A percentile compares a stretch with the other conserved stretches of the same genome.
Evolutionary conservation across 2,888 invertebrate species (phyloP).

Genomic region (Chymomyza procnemis): DNA sequence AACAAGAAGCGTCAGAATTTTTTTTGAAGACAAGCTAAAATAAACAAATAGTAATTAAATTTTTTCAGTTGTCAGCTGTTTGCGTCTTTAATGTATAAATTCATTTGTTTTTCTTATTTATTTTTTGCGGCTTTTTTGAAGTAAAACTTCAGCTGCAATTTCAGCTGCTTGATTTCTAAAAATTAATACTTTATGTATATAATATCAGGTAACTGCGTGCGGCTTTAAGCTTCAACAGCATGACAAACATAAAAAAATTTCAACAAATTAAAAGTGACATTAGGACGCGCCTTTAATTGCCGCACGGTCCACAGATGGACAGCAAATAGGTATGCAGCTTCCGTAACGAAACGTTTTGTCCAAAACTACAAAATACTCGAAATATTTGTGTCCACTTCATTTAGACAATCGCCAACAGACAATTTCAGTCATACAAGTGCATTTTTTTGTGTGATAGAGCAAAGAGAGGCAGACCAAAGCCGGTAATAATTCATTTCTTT

Average conservation of each 20-base stretch:
- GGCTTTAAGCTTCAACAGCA: not conserved
- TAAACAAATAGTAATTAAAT: slow-evolving; percentile 58
- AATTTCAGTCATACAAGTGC: not conserved
- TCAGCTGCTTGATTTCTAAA: not conserved
- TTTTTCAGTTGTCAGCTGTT: slow-evolving; percentile 56
- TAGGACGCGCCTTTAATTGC: slow-evolving; percentile 36
- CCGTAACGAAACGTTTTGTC: not conserved
- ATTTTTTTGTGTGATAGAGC: not conserved
- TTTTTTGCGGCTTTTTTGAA: slow-evolving; percentile 41
- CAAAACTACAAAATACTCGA: not conserved
- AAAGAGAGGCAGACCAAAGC: not conserved
- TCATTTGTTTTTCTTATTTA: not conserved
- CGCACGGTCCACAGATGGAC: too few relatives aligned
- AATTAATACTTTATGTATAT: not conserved
- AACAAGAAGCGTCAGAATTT: slow-evolving; percentile 35
- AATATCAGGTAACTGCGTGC: not conserved
- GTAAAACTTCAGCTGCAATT: not conserved
- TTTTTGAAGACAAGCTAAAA: slow-evolving; percentile 23
- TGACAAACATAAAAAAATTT: not conserved
- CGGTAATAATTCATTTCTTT: slow-evolving; percentile 44
- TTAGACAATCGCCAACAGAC: not conserved
- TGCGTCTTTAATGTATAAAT: slow-evolving; percentile 3
- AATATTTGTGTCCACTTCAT: not conserved
- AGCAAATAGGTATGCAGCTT: not conserved
- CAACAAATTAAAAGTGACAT: not conserved